Evolutionary conservation across 23 tunicate species (phyloP).

Genomic region (Ascidia mentula): DNA sequence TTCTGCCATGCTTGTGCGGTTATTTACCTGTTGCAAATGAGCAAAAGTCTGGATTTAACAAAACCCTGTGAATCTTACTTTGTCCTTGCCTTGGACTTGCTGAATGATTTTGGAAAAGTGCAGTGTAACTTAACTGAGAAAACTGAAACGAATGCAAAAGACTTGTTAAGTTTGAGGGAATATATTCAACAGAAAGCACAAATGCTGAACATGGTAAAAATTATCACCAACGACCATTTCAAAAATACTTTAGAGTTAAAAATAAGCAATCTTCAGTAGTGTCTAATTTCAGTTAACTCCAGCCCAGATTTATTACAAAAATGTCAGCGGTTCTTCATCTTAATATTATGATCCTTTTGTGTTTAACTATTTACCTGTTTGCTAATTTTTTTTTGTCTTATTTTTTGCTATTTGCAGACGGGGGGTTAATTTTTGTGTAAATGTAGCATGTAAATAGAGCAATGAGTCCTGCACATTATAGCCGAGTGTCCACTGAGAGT

Average conservation of each 20-base stretch:
- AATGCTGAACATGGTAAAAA: neutral
- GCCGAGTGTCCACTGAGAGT: constrained; percentile 56
- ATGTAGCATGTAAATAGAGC: neutral
- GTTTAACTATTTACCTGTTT: neutral
- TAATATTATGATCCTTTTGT: no score
- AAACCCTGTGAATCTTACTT: neutral
- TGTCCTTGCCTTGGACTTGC: constrained; percentile 6
- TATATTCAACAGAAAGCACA: neutral
- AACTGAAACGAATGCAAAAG: neutral
- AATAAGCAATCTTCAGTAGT: neutral
- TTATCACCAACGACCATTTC: neutral
- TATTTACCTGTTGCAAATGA: neutral
- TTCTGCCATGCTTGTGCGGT: constrained; percentile 4
- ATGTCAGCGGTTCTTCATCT: no score
- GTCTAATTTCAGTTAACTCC: neutral
- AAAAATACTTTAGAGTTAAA: neutral
- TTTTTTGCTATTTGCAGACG: neutral
- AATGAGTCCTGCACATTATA: constrained; percentile 18
- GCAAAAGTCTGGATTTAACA: neutral
- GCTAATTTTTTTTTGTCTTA: neutral
- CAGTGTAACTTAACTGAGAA: neutral
- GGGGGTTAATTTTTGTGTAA: neutral
- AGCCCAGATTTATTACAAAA: no score
- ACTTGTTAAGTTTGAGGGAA: neutral
- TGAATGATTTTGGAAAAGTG: neutral